These are phyloP conservation scores for Aurelia aurita DNA, from an alignment of 30 jellyfish, hydroid and myxozoan species.

Conservation along the genomic window DNA sequence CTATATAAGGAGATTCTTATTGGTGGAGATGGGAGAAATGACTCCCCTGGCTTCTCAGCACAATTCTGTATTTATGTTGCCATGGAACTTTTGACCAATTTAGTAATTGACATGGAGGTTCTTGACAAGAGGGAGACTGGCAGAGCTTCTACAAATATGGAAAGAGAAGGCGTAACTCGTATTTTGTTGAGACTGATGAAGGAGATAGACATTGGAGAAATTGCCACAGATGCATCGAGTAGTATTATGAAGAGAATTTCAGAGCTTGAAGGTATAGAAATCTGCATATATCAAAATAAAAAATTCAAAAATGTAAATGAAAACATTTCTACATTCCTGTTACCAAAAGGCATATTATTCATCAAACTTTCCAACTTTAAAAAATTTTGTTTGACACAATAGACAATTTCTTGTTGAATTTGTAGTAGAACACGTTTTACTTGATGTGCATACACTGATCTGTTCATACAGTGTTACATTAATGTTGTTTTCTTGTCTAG, in stretches of 20 bases:
- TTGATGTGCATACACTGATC: no score
- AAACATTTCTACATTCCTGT: not conserved
- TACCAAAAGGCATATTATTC: not conserved
- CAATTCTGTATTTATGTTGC: slow-evolving; percentile 37
- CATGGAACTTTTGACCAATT: slow-evolving; percentile 46
- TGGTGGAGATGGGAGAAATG: no score
- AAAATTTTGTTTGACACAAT: no score
- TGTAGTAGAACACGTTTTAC: no score
- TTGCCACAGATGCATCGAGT: slow-evolving; percentile 55
- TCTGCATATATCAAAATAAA: not conserved
- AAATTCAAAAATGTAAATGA: not conserved
- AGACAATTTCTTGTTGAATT: no score
- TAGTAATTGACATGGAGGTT: slow-evolving; percentile 34
- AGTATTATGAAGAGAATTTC: slow-evolving; percentile 12
- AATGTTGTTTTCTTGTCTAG: no score
- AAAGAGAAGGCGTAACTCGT: slow-evolving; percentile 13
- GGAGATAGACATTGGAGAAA: slow-evolving; percentile 17
- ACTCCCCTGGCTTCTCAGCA: slow-evolving; percentile 52
- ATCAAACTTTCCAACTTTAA: not conserved
- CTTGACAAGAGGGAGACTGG: slow-evolving; percentile 40
- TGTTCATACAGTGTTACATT: no score
- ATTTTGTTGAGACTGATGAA: slow-evolving; percentile 11
- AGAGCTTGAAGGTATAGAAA: slow-evolving; percentile 5
- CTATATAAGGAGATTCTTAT: not conserved
- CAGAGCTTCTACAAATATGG: slow-evolving; percentile 39